Percentiles rank a stretch among this genome's conserved stretches.
Conservation (phyloP, 64 coral and sea anemone species). For the Orbicella faveolata region DNA sequence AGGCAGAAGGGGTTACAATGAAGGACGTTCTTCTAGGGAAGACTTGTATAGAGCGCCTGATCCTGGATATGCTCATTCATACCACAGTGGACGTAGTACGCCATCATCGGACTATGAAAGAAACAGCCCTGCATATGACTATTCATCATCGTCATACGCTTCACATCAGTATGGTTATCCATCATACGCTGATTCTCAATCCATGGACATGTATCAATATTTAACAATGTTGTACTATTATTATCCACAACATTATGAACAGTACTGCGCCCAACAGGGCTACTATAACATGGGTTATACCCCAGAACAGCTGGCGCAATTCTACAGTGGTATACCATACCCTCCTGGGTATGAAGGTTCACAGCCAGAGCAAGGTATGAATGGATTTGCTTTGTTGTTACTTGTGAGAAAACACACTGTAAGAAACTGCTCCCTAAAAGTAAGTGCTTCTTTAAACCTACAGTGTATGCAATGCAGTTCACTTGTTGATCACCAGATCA, state of each 20-base stretch:
- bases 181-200: conserved; percentile 6
- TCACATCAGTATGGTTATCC: conserved; percentile 24
- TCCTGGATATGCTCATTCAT: not conserved
- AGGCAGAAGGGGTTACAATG: not conserved
- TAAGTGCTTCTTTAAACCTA: too few relatives aligned
- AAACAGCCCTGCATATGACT: conserved; percentile 24
- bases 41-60: conserved; percentile 7
- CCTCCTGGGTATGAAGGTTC: not conserved
- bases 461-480: too few relatives aligned
- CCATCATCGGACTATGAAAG: not conserved
- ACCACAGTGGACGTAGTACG: conserved; percentile 21
- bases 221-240: conserved; percentile 26
- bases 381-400: not conserved
- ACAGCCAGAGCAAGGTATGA: conserved; percentile 12
- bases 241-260: conserved; percentile 41
- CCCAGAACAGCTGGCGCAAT: conserved; percentile 24
- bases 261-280: conserved; percentile 22
- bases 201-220: conserved; percentile 41
- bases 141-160: not conserved
- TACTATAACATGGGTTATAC: conserved; percentile 27
- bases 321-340: conserved; percentile 6
- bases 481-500: too few relatives aligned
- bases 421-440: too few relatives aligned
- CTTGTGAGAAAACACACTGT: too few relatives aligned
- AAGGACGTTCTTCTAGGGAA: not conserved